Evolutionary conservation across 2,888 invertebrate genomes (phyloP).

Genomic region (Drosophila testacea): DNA sequence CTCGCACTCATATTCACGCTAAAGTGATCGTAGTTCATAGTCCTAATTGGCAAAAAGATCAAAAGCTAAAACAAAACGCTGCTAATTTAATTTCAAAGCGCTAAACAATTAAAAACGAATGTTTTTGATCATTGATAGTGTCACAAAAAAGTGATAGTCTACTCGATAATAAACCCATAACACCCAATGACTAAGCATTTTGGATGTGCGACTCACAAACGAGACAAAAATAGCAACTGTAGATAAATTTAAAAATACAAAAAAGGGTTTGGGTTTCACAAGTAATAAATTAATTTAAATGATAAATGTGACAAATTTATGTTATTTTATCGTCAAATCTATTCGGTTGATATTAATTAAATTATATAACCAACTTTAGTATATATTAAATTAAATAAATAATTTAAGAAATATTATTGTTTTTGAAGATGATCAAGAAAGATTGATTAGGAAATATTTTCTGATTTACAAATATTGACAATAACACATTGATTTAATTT

Average conservation of each 20-base stretch:
- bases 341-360: not conserved
- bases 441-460: too few relatives aligned
- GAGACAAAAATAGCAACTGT: slow-evolving; percentile 7
- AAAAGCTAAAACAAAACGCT: slow-evolving; percentile 58
- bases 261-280: not conserved
- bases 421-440: too few relatives aligned
- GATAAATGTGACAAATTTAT: slow-evolving; percentile 3
- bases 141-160: slow-evolving; percentile 56
- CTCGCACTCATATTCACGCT: not conserved
- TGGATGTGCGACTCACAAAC: slow-evolving; percentile 3
- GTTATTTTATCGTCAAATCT: not conserved
- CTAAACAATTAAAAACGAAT: slow-evolving; percentile 51
- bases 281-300: slow-evolving; percentile 4
- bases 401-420: too few relatives aligned
- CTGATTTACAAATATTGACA: not conserved
- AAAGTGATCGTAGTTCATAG: slow-evolving; percentile 25
- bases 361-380: not conserved
- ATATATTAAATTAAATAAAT: too few relatives aligned
- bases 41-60: slow-evolving; percentile 48
- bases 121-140: slow-evolving; percentile 27
- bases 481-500: too few relatives aligned
- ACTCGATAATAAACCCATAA: slow-evolving; percentile 21
- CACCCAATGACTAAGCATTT: slow-evolving; percentile 38
- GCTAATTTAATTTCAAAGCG: slow-evolving; percentile 66
- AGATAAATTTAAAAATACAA: not conserved